These are phyloP conservation scores for Eledona agricola DNA, from an alignment of 2,888 invertebrate species.

Conservation along the genomic window DNA sequence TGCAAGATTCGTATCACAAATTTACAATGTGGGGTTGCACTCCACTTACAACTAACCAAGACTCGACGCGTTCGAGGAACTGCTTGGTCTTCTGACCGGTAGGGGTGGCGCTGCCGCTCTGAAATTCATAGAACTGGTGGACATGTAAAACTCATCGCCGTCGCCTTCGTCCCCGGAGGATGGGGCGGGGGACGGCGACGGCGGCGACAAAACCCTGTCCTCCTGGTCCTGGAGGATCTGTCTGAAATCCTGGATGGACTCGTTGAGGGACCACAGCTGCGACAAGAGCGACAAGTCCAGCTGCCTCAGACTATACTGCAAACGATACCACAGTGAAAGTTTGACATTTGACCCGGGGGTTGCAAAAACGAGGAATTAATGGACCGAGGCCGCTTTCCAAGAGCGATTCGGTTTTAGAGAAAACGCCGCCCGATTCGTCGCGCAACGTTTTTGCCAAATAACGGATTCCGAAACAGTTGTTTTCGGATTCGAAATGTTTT, in stretches of 20 bases:
- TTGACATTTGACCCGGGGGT: conserved; percentile 27
- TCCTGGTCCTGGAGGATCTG: conserved; percentile 70
- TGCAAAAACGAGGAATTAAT: conserved; percentile 21
- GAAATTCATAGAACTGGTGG: conserved; percentile 56
- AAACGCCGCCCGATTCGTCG: conserved; percentile 4
- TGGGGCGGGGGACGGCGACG: conserved; percentile 66
- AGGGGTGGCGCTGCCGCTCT: conserved; percentile 63
- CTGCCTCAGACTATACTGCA: conserved; percentile 88
- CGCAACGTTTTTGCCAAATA: conserved; percentile 1
- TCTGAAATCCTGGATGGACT: conserved; percentile 89
- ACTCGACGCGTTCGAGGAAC: conserved; percentile 47
- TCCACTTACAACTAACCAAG: conserved; percentile 33
- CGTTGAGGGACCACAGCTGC: conserved; percentile 91
- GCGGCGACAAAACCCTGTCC: conserved; percentile 62
- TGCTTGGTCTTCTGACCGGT: conserved; percentile 47
- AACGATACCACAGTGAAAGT: conserved; percentile 48
- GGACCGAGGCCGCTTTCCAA: conserved; percentile 29
- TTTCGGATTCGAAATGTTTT: conserved; percentile 1
- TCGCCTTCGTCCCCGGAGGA: conserved; percentile 64
- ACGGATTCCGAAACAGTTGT: not conserved
- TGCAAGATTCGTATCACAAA: conserved; percentile 32
- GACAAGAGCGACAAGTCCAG: conserved; percentile 88
- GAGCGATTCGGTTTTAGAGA: conserved; percentile 15
- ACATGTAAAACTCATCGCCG: conserved; percentile 54
- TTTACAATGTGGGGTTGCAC: conserved; percentile 14